Evolutionary conservation across 2,888 invertebrate species (phyloP).

Genomic region (Tineola bisselliella): DNA sequence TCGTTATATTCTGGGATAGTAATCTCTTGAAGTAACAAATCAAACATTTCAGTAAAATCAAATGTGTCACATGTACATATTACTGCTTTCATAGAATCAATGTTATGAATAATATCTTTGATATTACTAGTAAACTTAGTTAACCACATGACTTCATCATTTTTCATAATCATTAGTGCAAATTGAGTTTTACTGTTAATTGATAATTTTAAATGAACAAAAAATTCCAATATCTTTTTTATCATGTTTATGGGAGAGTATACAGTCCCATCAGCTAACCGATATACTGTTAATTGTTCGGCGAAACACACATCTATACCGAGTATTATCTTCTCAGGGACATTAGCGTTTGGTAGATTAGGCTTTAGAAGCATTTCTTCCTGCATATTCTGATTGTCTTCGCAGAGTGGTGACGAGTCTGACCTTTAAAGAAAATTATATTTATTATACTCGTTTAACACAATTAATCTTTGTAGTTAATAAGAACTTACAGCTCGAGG

Average conservation of each 20-base stretch:
- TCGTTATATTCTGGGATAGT: constrained; percentile 53
- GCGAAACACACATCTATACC: constrained; percentile 72
- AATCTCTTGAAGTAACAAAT: constrained; percentile 60
- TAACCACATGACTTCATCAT: constrained; percentile 60
- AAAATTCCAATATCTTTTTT: constrained; percentile 70
- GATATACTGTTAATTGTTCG: constrained; percentile 59
- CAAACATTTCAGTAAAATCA: constrained; percentile 66
- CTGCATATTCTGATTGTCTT: too few relatives aligned
- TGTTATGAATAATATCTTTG: constrained; percentile 61
- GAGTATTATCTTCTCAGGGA: constrained; percentile 71
- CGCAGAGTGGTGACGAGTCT: too few relatives aligned
- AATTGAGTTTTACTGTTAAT: constrained; percentile 72
- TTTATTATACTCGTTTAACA: too few relatives aligned
- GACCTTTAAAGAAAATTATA: too few relatives aligned
- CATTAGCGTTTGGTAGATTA: constrained; percentile 59
- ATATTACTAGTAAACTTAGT: constrained; percentile 72
- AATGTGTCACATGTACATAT: constrained; percentile 61
- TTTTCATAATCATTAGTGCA: constrained; percentile 69
- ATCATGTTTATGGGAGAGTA: constrained; percentile 70
- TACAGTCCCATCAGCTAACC: constrained; percentile 61
- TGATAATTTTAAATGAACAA: constrained; percentile 69
- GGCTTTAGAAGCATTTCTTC: constrained; percentile 30
- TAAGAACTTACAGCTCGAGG: too few relatives aligned
- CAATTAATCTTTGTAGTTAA: too few relatives aligned
- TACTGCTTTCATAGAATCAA: constrained; percentile 65